Conservation (phyloP, 2,113 vertebrate genomes). For the Ivindomyrus marchei region DNA sequence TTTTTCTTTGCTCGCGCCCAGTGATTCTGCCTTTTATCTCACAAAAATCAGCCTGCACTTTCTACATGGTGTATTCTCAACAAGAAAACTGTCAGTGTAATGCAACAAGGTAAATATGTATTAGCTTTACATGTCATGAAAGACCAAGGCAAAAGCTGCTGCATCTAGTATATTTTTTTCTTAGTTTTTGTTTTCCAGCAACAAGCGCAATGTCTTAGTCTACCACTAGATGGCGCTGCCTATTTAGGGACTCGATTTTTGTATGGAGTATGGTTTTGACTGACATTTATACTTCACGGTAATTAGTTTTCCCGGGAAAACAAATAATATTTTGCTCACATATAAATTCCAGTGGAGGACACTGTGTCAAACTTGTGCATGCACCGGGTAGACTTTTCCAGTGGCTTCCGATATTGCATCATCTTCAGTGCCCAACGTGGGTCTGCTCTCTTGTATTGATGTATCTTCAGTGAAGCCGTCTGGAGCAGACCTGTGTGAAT, state of each 20-base stretch:
- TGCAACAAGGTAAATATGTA: neutral
- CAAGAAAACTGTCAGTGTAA: neutral
- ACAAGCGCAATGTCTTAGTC: neutral
- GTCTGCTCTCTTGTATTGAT: neutral
- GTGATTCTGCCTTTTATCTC: neutral
- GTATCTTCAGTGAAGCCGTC: neutral
- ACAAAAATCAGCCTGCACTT: neutral
- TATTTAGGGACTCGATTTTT: neutral
- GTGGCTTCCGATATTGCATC: neutral
- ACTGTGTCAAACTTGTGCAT: neutral
- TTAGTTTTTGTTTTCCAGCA: neutral
- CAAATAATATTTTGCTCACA: neutral
- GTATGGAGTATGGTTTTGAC: neutral
- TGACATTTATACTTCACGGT: neutral
- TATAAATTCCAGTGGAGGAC: slow-evolving; percentile 4
- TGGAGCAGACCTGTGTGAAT: neutral
- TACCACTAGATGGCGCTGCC: slow-evolving; percentile 7
- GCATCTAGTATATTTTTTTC: neutral
- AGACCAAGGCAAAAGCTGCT: neutral
- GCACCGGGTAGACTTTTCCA: neutral
- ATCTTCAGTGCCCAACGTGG: neutral
- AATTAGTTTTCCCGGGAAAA: slow-evolving; percentile 1
- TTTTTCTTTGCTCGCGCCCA: neutral
- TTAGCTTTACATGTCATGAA: neutral
- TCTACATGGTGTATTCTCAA: neutral